A percentile compares a stretch with the other conserved stretches of the same genome.
Conservation (phyloP, 2,797 vertebrate species). For the Diceros bicornis region DNA sequence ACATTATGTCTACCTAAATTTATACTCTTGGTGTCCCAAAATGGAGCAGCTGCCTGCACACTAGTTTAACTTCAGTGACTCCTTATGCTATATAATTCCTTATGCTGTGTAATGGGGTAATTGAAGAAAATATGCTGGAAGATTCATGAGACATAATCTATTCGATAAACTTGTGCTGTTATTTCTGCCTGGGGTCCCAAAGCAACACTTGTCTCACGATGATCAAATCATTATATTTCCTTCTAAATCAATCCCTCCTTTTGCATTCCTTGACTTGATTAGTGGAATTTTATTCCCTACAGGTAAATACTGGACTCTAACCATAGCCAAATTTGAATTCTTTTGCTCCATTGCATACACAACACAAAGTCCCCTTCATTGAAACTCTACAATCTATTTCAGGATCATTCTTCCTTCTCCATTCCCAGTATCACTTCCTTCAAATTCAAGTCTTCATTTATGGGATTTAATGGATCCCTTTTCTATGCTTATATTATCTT, state of each 20-base stretch:
- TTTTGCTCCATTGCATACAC: background rate
- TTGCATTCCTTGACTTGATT: background rate
- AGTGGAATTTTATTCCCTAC: background rate
- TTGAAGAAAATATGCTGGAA: background rate
- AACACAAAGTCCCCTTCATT: background rate
- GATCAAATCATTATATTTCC: background rate
- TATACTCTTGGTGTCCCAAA: background rate
- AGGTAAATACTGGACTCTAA: background rate
- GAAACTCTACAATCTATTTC: background rate
- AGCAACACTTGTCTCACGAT: background rate
- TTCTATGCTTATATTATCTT: background rate
- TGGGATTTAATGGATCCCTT: background rate
- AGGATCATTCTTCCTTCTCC: background rate
- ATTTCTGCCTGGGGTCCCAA: background rate
- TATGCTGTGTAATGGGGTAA: background rate
- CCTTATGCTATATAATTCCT: background rate
- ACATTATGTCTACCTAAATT: background rate
- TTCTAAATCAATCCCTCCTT: background rate
- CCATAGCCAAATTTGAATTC: background rate
- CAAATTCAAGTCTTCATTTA: constrained; percentile 31
- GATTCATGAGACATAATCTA: background rate
- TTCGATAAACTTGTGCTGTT: background rate
- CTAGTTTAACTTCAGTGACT: background rate
- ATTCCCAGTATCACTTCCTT: background rate
- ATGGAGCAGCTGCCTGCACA: background rate